A percentile compares a stretch with the other conserved stretches of the same genome.
These are phyloP conservation scores for Spea multiplicata DNA, from an alignment of 2,113 vertebrate genomes.

Conservation along the genomic window DNA sequence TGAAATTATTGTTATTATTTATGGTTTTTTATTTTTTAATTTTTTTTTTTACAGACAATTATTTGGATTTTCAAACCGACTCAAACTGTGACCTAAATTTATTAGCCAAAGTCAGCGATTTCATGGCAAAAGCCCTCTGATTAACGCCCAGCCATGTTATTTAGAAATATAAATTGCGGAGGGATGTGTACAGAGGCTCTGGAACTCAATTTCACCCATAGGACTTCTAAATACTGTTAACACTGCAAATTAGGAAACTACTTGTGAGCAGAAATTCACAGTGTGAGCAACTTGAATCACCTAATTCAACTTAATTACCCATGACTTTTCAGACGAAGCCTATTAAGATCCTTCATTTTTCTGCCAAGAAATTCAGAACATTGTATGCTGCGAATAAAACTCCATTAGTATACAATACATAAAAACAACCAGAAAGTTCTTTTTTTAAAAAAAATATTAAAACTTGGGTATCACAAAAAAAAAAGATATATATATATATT, in stretches of 20 bases:
- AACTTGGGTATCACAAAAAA: conserved; percentile 29
- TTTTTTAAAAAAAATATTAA: too few relatives aligned
- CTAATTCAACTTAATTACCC: conserved; percentile 44
- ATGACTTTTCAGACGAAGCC: conserved; percentile 39
- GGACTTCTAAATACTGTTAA: conserved; percentile 40
- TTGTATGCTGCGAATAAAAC: conserved; percentile 25
- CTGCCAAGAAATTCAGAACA: conserved; percentile 36
- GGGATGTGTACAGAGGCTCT: conserved; percentile 9
- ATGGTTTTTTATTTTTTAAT: too few relatives aligned
- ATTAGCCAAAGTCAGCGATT: neutral
- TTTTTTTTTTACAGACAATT: too few relatives aligned
- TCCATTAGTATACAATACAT: conserved; percentile 16
- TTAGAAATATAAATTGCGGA: conserved; percentile 5
- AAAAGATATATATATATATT: neutral
- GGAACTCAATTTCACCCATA: conserved; percentile 26
- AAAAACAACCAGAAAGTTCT: conserved; percentile 24
- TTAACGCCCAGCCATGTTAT: neutral
- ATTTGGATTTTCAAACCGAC: too few relatives aligned
- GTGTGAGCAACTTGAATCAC: conserved; percentile 43
- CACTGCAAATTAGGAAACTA: conserved; percentile 32
- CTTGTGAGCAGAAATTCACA: conserved; percentile 36
- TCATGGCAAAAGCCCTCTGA: neutral
- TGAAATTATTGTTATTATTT: too few relatives aligned
- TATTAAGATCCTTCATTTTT: conserved; percentile 33
- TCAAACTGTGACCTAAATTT: too few relatives aligned